phyloP scores from a whole-genome alignment of 92 coral and sea anemone species.

The Siderastrea radians region DNA sequence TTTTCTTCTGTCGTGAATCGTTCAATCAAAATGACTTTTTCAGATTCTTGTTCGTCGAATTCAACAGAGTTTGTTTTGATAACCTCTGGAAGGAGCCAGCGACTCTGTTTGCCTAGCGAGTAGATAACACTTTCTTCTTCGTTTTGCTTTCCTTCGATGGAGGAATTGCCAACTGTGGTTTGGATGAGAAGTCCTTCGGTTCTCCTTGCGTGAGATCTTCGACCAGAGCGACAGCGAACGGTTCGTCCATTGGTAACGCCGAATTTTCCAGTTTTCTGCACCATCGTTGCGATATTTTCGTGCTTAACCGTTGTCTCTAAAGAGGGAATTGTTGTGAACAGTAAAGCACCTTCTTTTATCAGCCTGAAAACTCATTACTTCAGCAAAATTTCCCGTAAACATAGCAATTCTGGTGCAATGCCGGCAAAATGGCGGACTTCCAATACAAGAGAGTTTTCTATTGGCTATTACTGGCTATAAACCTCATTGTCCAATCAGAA shows the following conservation, averaged over 20 bases:
- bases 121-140: constrained; percentile 37
- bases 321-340: neutral
- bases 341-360: neutral
- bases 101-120: constrained; percentile 92
- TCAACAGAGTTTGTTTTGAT: constrained; percentile 64
- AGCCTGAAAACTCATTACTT: constrained; percentile 6
- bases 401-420: constrained; percentile 29
- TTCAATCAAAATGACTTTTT: constrained; percentile 62
- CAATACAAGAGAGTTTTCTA: neutral
- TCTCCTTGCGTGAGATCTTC: constrained; percentile 6
- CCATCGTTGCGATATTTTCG: constrained; percentile 37
- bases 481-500: constrained; percentile 24
- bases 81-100: constrained; percentile 91
- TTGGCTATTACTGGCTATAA: constrained; percentile 31
- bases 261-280: constrained; percentile 65
- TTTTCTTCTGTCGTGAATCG: constrained; percentile 30
- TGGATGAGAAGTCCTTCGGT: constrained; percentile 62
- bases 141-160: constrained; percentile 4
- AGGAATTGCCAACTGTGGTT: constrained; percentile 13
- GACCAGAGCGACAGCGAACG: constrained; percentile 41
- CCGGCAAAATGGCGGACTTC: neutral
- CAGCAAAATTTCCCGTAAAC: neutral
- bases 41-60: constrained; percentile 34
- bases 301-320: constrained; percentile 47
- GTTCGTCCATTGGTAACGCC: constrained; percentile 70